phyloP scores from a whole-genome alignment of 30 jellyfish, hydroid and myxozoan genomes.

The Hydractinia echinata region DNA sequence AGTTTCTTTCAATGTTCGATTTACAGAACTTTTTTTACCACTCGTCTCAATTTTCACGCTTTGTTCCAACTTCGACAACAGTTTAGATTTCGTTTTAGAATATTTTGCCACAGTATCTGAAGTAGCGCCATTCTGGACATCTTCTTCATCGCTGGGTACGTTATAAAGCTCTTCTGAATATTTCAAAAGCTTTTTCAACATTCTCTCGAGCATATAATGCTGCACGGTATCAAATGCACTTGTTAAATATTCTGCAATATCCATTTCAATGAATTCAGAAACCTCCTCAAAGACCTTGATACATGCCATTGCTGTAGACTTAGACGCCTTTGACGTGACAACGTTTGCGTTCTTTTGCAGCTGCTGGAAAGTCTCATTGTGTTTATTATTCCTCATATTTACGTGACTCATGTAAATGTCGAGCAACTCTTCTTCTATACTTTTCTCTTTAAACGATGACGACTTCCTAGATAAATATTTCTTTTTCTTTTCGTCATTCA shows the following conservation, averaged over 20 bases:
- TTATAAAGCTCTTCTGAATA: no score
- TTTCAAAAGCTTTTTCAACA: not conserved
- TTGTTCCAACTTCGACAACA: no score
- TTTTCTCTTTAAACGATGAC: not conserved
- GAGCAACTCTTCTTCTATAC: not conserved
- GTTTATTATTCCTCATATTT: not conserved
- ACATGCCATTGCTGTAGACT: not conserved
- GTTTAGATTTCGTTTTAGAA: no score
- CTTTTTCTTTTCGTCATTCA: not conserved
- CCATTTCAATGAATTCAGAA: not conserved
- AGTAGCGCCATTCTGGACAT: no score
- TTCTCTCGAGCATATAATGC: constrained; percentile 1
- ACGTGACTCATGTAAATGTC: not conserved
- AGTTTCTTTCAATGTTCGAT: no score
- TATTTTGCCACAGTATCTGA: no score
- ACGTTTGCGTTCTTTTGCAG: not conserved
- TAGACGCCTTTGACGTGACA: not conserved
- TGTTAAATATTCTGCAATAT: not conserved
- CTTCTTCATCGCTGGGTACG: no score
- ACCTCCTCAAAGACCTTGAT: not conserved
- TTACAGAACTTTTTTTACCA: no score
- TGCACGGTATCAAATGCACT: not conserved
- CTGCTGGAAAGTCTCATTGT: not conserved
- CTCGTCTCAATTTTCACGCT: no score
- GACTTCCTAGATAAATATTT: not conserved